Evolutionary conservation across 2,888 invertebrate species (phyloP), one percentile per base, ranked within the genome.

Genomic region (Cephus rjabovi): DNA sequence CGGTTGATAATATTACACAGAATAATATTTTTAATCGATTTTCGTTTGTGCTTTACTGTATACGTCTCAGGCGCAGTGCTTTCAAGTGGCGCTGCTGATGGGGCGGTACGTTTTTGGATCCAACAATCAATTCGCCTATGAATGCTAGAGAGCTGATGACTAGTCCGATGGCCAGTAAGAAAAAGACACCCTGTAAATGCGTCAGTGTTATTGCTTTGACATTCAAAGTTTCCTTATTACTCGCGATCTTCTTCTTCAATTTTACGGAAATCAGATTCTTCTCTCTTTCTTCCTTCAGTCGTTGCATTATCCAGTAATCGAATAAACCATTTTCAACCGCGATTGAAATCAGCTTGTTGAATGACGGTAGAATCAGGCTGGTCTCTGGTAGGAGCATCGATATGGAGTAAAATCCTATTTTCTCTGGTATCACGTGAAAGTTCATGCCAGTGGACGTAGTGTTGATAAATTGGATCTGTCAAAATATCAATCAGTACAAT

Each of bases 401-500:
- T 34, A 34, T 37, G 4, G 74, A 23, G n/a, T 35, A 74, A 34
- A 37, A 30, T 31, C 74, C 34, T 30, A 74, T 33, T 6, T 30
- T 34, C 3, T 74, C 74, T 34, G 74, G 74, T 34, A 74, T 74
- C 74, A 34, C 23, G 74, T 74, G 35, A 23, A 35, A 34, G 6
- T 15, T 9, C 11, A 11, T 11, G 4, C 3, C 37, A 9, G 9
- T 9, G 56, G 15, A 2, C 23, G 56, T 23, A 23, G 56, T 9
- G 23, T 56, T 56, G 1, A 0, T 23, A 23, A 56, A 56, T 23
- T 2, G 15, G 23, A 56, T 56, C 56, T 56, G 56, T 56, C 9
- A 23, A 23, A 23, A 56, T 56, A 23, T 23, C 23, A 56, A 56
- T 56, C 23, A 1, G 56, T 23, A 56, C 56, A 23, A 9, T 56